Base-by-base conservation (phyloP, 2,888 invertebrate genomes). In the Lithophane leautieri region DNA sequence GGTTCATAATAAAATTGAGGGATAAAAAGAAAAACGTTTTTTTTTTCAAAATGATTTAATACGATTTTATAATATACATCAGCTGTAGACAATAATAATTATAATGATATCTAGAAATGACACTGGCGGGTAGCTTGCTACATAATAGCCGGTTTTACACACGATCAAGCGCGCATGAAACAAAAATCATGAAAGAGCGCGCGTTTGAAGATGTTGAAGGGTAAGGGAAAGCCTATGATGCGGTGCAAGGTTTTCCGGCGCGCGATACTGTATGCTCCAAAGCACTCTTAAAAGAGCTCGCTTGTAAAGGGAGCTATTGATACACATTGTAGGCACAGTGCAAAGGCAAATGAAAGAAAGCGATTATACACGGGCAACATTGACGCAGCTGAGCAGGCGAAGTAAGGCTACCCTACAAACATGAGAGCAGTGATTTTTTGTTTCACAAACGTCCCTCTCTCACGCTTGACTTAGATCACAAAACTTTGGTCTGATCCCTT, bases 41-140 rank as follows among this genome's bases (percentile, higher is more conserved):
- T 34, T 68, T 68, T 81, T 86, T 77, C 63, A 86, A 86, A 85
- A 82, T 82, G 79, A 82, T 85, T 28, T 85, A 85, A 60, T 85
- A 84, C 67, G 72, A 69, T 83, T 84, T 84, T 83, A 80, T 84
- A 86, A 75, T 80, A 84, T 86, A 84, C 84, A 84, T 86, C 80
- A 75, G 84, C 75, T 80, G 83, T 86, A 83, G 68, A 73, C 76
- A 76, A 72, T 84, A 72, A 44, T 72, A 73, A n/a, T n/a, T n/a
- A n/a, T n/a, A 54, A 82, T 82, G 71, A 77, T 80, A 84, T 70
- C 70, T 83, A 80, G 62, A 82, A 73, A 83, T 82, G 74, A 80
- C 86, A 83, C 74, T 75, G 84, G 63, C 80, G 86, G 65, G 74
- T 77, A 80, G 74, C 79, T 75, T 52, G 28, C 70, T 84, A 71